These are phyloP conservation scores for Rhagologus leucostigma DNA, from an alignment of 2,113 vertebrate species.

Conservation along the genomic window DNA sequence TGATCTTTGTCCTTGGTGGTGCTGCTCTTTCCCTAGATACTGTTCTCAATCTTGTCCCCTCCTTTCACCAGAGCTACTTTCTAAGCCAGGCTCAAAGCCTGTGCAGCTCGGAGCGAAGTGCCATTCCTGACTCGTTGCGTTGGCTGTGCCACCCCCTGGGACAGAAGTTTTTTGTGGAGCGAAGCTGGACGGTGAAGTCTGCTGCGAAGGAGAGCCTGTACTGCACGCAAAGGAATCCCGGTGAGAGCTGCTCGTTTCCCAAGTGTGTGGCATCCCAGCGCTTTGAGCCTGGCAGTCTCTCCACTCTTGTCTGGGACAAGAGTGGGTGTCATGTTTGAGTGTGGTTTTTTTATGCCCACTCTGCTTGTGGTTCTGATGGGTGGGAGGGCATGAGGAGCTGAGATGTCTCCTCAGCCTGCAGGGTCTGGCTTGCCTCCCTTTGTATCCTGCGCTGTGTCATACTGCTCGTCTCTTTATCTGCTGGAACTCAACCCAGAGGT, in stretches of 20 bases:
- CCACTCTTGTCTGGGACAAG: neutral
- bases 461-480: neutral
- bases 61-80: slow-evolving; percentile 83
- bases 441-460: neutral
- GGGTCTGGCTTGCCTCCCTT: neutral
- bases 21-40: neutral
- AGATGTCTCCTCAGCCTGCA: neutral
- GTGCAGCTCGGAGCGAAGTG: slow-evolving; percentile 79
- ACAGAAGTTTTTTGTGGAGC: slow-evolving; percentile 91
- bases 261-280: neutral
- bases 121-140: slow-evolving; percentile 83
- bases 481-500: neutral
- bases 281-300: neutral
- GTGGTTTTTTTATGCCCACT: neutral
- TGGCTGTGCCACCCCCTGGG: slow-evolving; percentile 95
- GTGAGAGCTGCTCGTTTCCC: slow-evolving; percentile 49
- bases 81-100: slow-evolving; percentile 84
- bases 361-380: neutral
- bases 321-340: rapidly evolving
- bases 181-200: slow-evolving; percentile 90
- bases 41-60: neutral
- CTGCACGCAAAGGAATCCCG: slow-evolving; percentile 86
- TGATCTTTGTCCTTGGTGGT: neutral
- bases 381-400: neutral
- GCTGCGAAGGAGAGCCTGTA: slow-evolving; percentile 84